A percentile compares a stretch with the other conserved stretches of the same genome.
These are phyloP conservation scores for Rotaria socialis DNA, from an alignment of 2,888 invertebrate species.

Conservation along the genomic window DNA sequence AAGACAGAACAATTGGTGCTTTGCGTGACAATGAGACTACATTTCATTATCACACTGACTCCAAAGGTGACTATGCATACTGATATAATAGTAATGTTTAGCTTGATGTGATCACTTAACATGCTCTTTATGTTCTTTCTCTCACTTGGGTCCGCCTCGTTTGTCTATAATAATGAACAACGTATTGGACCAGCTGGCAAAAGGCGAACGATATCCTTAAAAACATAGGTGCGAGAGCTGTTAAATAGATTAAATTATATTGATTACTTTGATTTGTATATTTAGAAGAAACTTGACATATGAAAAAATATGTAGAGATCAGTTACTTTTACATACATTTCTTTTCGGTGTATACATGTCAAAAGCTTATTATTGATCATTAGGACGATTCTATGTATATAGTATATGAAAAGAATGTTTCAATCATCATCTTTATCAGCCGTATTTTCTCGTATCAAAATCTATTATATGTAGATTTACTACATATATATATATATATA, in stretches of 20 bases:
- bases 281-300: neutral
- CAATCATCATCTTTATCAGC: too few species aligned
- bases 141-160: neutral
- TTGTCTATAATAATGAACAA: neutral
- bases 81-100: neutral
- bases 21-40: neutral
- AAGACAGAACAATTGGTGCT: neutral
- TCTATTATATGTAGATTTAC: neutral
- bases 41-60: neutral
- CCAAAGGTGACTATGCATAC: neutral
- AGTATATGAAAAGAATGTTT: too few species aligned
- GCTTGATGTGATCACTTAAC: constrained; percentile 1
- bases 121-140: neutral
- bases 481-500: neutral
- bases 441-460: neutral
- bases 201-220: neutral
- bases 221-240: neutral
- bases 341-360: neutral
- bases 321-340: neutral
- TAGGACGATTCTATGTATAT: neutral
- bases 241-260: neutral
- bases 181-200: neutral
- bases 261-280: neutral
- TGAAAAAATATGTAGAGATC: neutral
- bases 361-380: neutral